These are phyloP conservation scores for Podiceps cristatus DNA, from an alignment of 2,113 vertebrate genomes.

Conservation along the genomic window DNA sequence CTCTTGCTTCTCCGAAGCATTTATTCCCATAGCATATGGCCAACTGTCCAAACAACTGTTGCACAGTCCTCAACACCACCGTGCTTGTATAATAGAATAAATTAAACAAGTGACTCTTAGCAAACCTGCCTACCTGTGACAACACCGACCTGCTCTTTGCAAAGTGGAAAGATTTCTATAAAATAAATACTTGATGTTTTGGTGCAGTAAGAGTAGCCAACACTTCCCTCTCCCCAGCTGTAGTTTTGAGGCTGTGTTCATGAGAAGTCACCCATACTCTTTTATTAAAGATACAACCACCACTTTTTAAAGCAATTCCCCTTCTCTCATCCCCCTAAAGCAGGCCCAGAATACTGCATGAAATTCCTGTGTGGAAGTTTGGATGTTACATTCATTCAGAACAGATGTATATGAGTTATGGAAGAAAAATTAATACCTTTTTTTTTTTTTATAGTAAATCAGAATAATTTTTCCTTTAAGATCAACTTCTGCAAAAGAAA, in stretches of 20 bases:
- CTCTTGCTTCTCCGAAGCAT: neutral
- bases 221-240: rapidly evolving
- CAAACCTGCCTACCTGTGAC: neutral
- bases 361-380: neutral
- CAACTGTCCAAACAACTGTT: neutral
- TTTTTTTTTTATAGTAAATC: neutral
- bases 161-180: neutral
- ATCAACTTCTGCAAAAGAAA: neutral
- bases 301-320: neutral
- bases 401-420: neutral
- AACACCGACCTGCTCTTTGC: neutral
- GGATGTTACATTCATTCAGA: neutral
- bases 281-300: neutral
- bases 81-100: neutral
- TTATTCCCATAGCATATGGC: neutral
- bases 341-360: neutral
- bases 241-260: rapidly evolving
- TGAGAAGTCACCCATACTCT: neutral
- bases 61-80: neutral
- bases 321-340: neutral
- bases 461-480: neutral
- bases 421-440: neutral
- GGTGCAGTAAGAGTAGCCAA: neutral
- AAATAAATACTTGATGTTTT: neutral
- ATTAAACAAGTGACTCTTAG: neutral